Conservation (phyloP, 30 jellyfish, hydroid and myxozoan species). For the Sanderia malayensis region DNA sequence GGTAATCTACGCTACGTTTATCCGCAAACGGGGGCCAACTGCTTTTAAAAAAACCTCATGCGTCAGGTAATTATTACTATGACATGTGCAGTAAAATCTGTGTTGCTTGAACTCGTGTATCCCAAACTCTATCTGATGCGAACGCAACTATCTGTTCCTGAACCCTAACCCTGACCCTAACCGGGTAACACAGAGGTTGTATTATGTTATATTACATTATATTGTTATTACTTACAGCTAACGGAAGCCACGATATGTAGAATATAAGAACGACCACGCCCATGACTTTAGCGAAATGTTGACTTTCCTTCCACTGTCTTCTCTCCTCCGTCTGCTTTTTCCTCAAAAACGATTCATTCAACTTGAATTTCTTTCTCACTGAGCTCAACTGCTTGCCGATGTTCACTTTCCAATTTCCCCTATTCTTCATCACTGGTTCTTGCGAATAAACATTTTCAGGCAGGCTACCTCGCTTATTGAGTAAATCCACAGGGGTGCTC, state of each 20-base stretch:
- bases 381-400: constrained; percentile 23
- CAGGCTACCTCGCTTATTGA: background rate
- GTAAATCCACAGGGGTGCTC: constrained; percentile 2
- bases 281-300: constrained; percentile 80
- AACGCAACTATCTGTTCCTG: too few species aligned
- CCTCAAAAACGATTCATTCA: constrained; percentile 11
- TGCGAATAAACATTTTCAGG: background rate
- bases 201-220: too few species aligned
- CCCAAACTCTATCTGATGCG: too few species aligned
- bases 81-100: too few species aligned
- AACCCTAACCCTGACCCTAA: too few species aligned
- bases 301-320: constrained; percentile 62
- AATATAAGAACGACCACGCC: constrained; percentile 75
- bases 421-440: background rate
- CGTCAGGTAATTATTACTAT: too few species aligned
- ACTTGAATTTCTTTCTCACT: constrained; percentile 15
- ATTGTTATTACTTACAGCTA: constrained; percentile 91
- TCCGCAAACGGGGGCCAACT: too few species aligned
- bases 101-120: too few species aligned
- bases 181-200: too few species aligned
- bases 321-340: constrained; percentile 1
- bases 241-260: constrained; percentile 75
- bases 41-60: too few species aligned
- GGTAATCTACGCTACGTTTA: too few species aligned
- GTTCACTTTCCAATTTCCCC: constrained; percentile 6